Conservation (phyloP, 2,888 invertebrate species). For the Hedya salicella region DNA sequence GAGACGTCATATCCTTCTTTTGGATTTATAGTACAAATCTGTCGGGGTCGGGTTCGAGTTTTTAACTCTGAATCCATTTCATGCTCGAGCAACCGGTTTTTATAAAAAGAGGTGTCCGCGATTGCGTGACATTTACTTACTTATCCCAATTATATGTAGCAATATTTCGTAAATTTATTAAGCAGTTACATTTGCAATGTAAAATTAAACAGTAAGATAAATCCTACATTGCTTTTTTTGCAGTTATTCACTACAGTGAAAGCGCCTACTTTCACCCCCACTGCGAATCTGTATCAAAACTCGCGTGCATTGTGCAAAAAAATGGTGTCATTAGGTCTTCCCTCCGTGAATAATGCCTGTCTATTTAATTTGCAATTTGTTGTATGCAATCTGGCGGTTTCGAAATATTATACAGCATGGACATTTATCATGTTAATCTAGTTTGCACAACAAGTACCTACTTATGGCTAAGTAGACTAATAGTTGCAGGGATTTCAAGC, state of each 20-base stretch:
- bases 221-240: slow-evolving; percentile 31
- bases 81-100: slow-evolving; percentile 12
- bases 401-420: slow-evolving; percentile 46
- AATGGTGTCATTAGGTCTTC: slow-evolving; percentile 75
- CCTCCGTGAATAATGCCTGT: slow-evolving; percentile 61
- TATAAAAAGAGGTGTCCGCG: slow-evolving; percentile 15
- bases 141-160: background rate
- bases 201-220: slow-evolving; percentile 34
- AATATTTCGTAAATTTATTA: slow-evolving; percentile 28
- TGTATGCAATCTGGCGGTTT: slow-evolving; percentile 49
- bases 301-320: slow-evolving; percentile 64
- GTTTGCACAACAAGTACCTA: slow-evolving; percentile 45
- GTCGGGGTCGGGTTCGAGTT: slow-evolving; percentile 1
- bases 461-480: slow-evolving; percentile 39
- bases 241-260: slow-evolving; percentile 68
- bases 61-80: slow-evolving; percentile 9
- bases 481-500: slow-evolving; percentile 33
- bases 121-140: slow-evolving; percentile 22
- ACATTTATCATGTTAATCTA: slow-evolving; percentile 51
- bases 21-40: slow-evolving; percentile 26
- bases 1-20: slow-evolving; percentile 40
- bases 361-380: slow-evolving; percentile 58
- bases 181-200: slow-evolving; percentile 3
- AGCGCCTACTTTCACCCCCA: slow-evolving; percentile 74
- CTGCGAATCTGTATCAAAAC: slow-evolving; percentile 74